A percentile compares a stretch with the other conserved stretches of the same genome.
phyloP scores from a whole-genome alignment of 2,888 invertebrate genomes.

The Bimastos eiseni region DNA sequence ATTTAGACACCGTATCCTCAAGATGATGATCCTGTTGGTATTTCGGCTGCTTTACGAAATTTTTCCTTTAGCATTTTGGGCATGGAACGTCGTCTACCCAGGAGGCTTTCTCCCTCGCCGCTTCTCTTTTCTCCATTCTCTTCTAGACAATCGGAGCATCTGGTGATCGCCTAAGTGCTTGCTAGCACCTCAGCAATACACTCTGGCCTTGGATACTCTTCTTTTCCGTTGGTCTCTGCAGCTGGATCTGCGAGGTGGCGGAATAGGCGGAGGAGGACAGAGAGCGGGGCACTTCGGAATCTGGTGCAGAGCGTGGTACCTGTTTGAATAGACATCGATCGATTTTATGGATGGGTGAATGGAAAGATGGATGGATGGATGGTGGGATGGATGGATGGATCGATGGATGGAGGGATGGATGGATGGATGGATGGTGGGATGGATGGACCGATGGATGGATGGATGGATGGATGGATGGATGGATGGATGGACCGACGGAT shows the following conservation, averaged over 20 bases:
- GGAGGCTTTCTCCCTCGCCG: background rate
- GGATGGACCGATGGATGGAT: no score
- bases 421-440: no score
- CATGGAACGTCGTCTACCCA: background rate
- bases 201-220: background rate
- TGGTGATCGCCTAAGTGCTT: background rate
- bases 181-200: background rate
- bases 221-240: background rate
- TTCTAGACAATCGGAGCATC: background rate
- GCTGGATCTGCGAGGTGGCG: background rate
- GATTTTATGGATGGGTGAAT: background rate
- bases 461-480: no score
- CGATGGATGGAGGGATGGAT: no score
- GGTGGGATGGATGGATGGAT: background rate
- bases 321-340: background rate
- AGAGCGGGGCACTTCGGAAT: background rate
- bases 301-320: background rate
- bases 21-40: background rate
- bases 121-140: background rate
- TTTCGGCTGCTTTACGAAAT: background rate
- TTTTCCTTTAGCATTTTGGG: background rate
- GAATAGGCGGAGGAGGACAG: background rate
- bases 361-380: background rate
- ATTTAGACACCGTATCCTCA: background rate
- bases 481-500: no score